These are phyloP conservation scores for Nezara viridula DNA, from an alignment of 2,888 invertebrate species.

Conservation along the genomic window DNA sequence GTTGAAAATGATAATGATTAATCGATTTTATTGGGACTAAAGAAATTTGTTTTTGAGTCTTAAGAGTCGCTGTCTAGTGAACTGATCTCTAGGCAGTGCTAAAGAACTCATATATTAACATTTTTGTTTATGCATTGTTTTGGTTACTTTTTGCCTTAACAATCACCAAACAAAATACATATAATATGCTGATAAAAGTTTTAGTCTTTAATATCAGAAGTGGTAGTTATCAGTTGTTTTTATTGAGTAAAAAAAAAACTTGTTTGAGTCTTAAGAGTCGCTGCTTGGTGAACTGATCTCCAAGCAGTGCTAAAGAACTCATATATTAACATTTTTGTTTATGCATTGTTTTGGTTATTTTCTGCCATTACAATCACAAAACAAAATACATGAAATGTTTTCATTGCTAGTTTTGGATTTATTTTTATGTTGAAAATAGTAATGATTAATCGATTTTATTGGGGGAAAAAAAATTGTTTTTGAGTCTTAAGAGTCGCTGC, in stretches of 20 bases:
- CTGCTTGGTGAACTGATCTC: neutral
- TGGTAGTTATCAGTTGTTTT: too few relatives aligned
- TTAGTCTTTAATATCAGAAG: too few relatives aligned
- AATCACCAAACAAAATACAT: slow-evolving; percentile 42
- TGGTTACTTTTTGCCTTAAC: neutral
- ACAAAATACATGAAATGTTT: neutral
- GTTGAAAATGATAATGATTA: too few relatives aligned
- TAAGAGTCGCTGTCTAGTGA: neutral
- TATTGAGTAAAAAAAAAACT: neutral
- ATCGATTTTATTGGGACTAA: too few relatives aligned
- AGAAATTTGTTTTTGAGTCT: neutral
- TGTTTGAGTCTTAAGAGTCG: neutral
- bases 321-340: slow-evolving; percentile 34
- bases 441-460: neutral
- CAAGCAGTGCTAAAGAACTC: neutral
- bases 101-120: slow-evolving; percentile 10
- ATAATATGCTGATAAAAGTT: neutral
- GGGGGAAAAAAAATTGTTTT: neutral
- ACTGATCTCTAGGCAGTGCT: neutral
- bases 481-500: slow-evolving; percentile 34
- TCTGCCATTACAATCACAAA: slow-evolving; percentile 13
- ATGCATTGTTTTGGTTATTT: slow-evolving; percentile 2
- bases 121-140: slow-evolving; percentile 49
- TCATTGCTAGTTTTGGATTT: neutral
- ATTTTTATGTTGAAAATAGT: neutral